These are phyloP conservation scores for Poecilia latipinna DNA, from an alignment of 2,113 vertebrate species.

Conservation along the genomic window DNA sequence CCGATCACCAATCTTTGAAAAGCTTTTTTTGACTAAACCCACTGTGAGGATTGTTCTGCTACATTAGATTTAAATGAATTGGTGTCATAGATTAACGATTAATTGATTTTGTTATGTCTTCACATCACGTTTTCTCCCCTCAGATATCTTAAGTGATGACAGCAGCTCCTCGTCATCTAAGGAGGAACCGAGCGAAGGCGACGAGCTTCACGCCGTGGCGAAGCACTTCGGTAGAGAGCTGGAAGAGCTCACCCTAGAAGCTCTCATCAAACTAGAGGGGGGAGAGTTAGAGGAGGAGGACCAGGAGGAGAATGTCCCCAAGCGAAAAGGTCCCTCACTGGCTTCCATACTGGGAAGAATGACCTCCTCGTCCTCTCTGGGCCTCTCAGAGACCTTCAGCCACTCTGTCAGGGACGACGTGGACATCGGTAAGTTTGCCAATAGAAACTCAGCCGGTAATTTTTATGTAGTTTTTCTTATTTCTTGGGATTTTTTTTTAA, in stretches of 20 bases:
- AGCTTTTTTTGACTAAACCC: too few relatives aligned
- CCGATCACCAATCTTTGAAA: too few relatives aligned
- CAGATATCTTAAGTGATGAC: constrained; percentile 64
- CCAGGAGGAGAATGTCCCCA: background rate
- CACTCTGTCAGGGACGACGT: constrained; percentile 80
- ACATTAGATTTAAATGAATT: too few relatives aligned
- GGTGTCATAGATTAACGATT: too few relatives aligned
- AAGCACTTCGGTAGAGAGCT: constrained; percentile 89
- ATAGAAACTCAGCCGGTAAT: background rate
- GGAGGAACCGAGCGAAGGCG: constrained; percentile 81
- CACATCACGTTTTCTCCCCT: background rate
- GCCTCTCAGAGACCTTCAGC: constrained; percentile 86
- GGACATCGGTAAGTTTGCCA: constrained; percentile 83
- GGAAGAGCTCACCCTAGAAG: constrained; percentile 71
- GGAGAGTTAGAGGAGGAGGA: constrained; percentile 14
- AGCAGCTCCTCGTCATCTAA: constrained; percentile 39
- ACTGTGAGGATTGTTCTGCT: too few relatives aligned
- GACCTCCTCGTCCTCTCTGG: constrained; percentile 89
- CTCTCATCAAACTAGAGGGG: constrained; percentile 45
- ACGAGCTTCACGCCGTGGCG: constrained; percentile 85
- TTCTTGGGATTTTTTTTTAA: background rate
- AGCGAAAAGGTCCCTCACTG: constrained; percentile 75
- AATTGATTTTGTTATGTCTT: background rate
- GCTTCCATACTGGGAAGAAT: constrained; percentile 88
- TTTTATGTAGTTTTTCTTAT: background rate